phyloP scores from a whole-genome alignment of 2,113 vertebrate species.

The Eulacestoma nigropectus region DNA sequence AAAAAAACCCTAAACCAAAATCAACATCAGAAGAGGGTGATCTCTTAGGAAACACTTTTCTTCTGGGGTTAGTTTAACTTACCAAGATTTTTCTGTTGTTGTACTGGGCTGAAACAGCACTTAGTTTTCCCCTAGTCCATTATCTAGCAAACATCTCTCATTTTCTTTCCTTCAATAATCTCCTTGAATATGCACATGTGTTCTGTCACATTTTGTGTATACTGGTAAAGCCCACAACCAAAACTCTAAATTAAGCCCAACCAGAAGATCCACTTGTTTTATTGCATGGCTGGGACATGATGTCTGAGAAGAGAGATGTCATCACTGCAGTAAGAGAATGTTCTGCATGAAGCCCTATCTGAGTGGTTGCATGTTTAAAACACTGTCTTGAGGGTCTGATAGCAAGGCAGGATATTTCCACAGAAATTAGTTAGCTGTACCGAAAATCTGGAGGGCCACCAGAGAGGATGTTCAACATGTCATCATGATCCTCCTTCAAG shows the following conservation, averaged over 20 bases:
- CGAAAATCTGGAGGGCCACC: neutral
- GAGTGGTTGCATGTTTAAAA: neutral
- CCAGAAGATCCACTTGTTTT: neutral
- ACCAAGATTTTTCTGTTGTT: neutral
- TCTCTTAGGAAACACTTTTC: neutral
- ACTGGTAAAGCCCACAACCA: neutral
- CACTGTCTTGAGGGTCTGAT: rapidly evolving
- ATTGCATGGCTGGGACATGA: neutral
- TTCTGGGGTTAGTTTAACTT: neutral
- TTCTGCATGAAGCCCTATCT: neutral
- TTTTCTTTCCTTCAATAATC: neutral
- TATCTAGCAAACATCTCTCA: neutral
- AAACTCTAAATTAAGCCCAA: neutral
- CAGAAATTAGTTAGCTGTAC: neutral
- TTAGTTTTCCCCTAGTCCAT: neutral
- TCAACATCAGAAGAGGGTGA: neutral
- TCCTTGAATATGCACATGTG: neutral
- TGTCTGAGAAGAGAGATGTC: neutral
- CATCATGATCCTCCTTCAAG: neutral
- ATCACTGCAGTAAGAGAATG: neutral
- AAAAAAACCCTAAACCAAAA: neutral
- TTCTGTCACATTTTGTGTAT: neutral
- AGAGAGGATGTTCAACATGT: neutral
- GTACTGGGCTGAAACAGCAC: neutral
- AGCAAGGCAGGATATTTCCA: neutral